These are phyloP conservation scores for Paratrypauchen microcephalus DNA, from an alignment of 2,797 vertebrate genomes.

Conservation along the genomic window DNA sequence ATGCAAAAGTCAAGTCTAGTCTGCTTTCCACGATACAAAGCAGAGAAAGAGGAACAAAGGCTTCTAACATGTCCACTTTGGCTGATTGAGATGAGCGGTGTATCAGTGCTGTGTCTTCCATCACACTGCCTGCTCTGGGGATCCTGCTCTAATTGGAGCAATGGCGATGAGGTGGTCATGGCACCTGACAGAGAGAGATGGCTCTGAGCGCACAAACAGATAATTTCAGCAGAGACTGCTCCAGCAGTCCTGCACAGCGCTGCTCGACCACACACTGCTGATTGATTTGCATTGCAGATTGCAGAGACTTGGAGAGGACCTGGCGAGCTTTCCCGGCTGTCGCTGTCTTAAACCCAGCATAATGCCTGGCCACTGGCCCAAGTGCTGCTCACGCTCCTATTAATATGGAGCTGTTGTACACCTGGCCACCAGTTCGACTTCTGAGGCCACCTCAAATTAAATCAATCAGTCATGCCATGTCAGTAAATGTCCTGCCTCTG, in stretches of 20 bases:
- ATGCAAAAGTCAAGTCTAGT: neutral
- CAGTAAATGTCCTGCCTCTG: slow-evolving; percentile 21
- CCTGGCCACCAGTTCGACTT: slow-evolving; percentile 45
- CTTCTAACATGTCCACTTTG: slow-evolving; percentile 3
- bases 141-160: slow-evolving; percentile 58
- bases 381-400: slow-evolving; percentile 53
- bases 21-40: neutral
- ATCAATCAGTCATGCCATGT: slow-evolving; percentile 33
- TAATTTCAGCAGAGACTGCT: slow-evolving; percentile 52
- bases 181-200: slow-evolving; percentile 73
- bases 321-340: slow-evolving; percentile 61
- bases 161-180: slow-evolving; percentile 50
- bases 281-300: slow-evolving; percentile 74
- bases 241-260: slow-evolving; percentile 41
- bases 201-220: slow-evolving; percentile 49
- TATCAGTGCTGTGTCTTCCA: slow-evolving; percentile 29
- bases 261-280: slow-evolving; percentile 41
- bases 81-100: slow-evolving; percentile 34
- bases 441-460: slow-evolving; percentile 29
- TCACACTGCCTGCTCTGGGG: slow-evolving; percentile 42
- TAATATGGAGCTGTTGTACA: slow-evolving; percentile 58
- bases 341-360: slow-evolving; percentile 55
- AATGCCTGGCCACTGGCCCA: slow-evolving; percentile 58
- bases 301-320: slow-evolving; percentile 58
- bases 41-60: neutral